Conservation (phyloP, 2,797 vertebrate genomes). For the Epinephelus malabaricus region DNA sequence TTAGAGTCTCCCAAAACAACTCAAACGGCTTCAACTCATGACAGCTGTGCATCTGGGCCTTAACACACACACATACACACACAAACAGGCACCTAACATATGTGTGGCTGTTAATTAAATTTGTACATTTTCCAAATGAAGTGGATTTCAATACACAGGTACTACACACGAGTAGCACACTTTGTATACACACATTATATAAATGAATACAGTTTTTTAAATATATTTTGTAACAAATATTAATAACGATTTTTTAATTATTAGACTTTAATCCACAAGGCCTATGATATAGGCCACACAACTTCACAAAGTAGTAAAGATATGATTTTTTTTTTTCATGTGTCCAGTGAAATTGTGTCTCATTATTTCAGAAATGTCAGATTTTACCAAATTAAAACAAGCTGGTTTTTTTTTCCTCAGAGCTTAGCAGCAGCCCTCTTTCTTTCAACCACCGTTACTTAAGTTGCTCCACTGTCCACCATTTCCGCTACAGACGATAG, state of each 20-base stretch:
- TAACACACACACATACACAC: constrained; percentile 11
- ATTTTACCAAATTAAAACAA: neutral
- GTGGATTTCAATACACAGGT: constrained; percentile 19
- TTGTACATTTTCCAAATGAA: constrained; percentile 38
- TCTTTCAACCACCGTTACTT: too few species aligned
- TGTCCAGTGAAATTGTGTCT: neutral
- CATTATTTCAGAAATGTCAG: neutral
- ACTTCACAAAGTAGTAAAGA: neutral
- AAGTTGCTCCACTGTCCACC: too few species aligned
- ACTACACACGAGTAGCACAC: rapidly evolving
- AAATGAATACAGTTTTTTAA: neutral
- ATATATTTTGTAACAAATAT: neutral
- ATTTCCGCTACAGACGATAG: too few species aligned
- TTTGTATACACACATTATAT: neutral
- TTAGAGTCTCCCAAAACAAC: constrained; percentile 77
- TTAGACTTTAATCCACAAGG: neutral
- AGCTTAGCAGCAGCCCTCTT: too few species aligned
- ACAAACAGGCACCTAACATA: constrained; percentile 2
- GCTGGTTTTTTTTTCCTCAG: neutral
- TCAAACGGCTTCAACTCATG: constrained; percentile 71
- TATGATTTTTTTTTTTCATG: neutral
- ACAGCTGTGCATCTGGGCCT: constrained; percentile 63
- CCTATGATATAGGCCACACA: neutral
- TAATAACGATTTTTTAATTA: neutral
- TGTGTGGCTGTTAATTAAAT: constrained; percentile 51